These are phyloP conservation scores for Julus scanicus DNA, from an alignment of 2,888 invertebrate species.

Conservation along the genomic window DNA sequence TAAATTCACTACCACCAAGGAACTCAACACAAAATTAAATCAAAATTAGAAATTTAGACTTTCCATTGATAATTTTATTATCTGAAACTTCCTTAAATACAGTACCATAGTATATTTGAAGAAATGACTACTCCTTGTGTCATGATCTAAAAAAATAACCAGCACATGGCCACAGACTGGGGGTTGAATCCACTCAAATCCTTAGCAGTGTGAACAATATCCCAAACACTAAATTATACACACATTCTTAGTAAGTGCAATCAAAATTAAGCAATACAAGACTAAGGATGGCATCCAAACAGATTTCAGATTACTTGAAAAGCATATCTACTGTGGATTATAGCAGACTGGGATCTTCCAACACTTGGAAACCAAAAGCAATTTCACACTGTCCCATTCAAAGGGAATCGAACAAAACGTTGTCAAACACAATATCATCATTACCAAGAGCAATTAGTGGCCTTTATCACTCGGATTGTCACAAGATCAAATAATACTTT, in stretches of 20 bases:
- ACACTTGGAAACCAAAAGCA: not conserved
- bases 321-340: not conserved
- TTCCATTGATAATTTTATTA: constrained; percentile 1
- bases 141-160: constrained; percentile 1
- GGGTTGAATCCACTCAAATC: not conserved
- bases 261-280: not conserved
- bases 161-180: not conserved
- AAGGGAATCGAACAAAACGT: not conserved
- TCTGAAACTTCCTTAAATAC: not conserved
- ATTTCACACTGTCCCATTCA: not conserved
- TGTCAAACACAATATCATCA: not conserved
- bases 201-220: not conserved
- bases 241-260: not conserved
- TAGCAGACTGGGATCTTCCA: not conserved
- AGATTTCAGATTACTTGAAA: not conserved
- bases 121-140: constrained; percentile 1
- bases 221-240: not conserved
- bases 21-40: no score
- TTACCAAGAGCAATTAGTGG: not conserved
- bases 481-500: constrained; percentile 1
- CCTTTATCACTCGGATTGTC: not conserved
- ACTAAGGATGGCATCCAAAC: not conserved
- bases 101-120: not conserved
- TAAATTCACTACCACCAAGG: no score
- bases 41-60: no score